These are phyloP conservation scores for Nesoenas mayeri DNA, from an alignment of 2,113 vertebrate genomes.

Conservation along the genomic window DNA sequence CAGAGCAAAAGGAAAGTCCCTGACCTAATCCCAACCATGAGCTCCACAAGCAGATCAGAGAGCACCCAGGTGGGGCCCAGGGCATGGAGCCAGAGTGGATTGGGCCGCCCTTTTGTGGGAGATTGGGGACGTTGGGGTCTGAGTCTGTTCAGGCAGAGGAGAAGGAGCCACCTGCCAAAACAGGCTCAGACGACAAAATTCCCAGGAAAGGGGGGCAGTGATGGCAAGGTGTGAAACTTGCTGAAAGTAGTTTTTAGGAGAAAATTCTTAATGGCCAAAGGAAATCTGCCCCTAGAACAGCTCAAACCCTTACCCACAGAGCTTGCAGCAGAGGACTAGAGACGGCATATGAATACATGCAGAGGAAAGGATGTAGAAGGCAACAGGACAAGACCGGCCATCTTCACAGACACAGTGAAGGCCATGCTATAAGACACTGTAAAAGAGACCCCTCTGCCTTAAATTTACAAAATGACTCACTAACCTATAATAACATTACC, in stretches of 20 bases:
- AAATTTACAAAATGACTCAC: conserved; percentile 70
- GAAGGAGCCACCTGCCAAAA: not conserved
- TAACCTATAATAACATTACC: conserved; percentile 74
- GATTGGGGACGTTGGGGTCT: fast-evolving
- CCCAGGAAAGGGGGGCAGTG: not conserved
- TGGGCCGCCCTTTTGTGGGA: not conserved
- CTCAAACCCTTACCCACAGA: not conserved
- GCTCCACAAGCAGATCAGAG: conserved; percentile 62
- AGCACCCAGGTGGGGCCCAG: conserved; percentile 52
- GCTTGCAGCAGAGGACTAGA: not conserved
- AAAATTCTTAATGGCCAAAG: not conserved
- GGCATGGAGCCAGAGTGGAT: not conserved
- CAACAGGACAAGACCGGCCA: not conserved
- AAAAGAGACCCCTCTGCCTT: conserved; percentile 48
- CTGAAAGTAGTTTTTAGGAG: not conserved
- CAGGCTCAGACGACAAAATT: not conserved
- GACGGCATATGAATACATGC: not conserved
- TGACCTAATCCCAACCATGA: conserved; percentile 51
- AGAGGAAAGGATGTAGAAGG: not conserved
- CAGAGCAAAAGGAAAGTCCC: conserved; percentile 60
- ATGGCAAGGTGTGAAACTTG: not conserved
- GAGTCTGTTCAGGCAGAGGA: not conserved
- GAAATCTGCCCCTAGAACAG: not conserved
- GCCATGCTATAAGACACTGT: not conserved
- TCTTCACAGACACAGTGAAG: fast-evolving